These are phyloP conservation scores for Pseudoips prasinana DNA, from an alignment of 2,888 invertebrate genomes.

Conservation along the genomic window DNA sequence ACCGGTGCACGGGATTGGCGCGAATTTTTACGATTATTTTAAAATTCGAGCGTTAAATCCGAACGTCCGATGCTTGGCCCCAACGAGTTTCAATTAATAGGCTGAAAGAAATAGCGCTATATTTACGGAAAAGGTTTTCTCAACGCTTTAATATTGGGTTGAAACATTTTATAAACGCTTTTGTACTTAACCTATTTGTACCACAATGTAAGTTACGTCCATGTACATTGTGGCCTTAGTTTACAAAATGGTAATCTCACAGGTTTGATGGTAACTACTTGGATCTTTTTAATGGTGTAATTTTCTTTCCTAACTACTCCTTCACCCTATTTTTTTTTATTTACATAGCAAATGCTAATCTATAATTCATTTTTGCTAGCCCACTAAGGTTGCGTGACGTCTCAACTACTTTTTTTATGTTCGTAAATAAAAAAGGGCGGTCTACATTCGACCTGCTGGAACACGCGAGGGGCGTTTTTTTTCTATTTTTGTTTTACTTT, in stretches of 20 bases:
- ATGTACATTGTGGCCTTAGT: too few relatives aligned
- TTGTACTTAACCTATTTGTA: too few relatives aligned
- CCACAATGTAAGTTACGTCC: too few relatives aligned
- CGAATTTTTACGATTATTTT: constrained; percentile 33
- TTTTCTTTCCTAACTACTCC: background rate
- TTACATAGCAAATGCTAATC: constrained; percentile 11
- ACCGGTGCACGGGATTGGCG: constrained; percentile 29
- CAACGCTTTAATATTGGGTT: constrained; percentile 4
- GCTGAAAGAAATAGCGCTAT: constrained; percentile 24
- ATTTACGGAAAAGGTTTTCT: constrained; percentile 21
- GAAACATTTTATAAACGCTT: constrained; percentile 1
- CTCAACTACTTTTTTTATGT: constrained; percentile 32
- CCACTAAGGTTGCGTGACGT: constrained; percentile 35
- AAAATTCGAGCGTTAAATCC: constrained; percentile 32
- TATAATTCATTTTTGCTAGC: constrained; percentile 23
- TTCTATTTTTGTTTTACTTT: constrained; percentile 28
- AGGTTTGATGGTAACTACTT: too few relatives aligned
- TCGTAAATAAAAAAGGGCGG: constrained; percentile 32
- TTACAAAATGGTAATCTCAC: too few relatives aligned
- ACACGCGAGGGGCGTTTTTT: constrained; percentile 45
- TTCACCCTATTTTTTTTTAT: constrained; percentile 14
- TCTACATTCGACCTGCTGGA: constrained; percentile 40
- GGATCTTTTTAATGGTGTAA: too few relatives aligned
- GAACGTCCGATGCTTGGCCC: constrained; percentile 17
- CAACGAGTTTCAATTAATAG: constrained; percentile 25